These are phyloP conservation scores for Corythaeola cristata DNA, from an alignment of 2,113 vertebrate genomes.

Conservation along the genomic window DNA sequence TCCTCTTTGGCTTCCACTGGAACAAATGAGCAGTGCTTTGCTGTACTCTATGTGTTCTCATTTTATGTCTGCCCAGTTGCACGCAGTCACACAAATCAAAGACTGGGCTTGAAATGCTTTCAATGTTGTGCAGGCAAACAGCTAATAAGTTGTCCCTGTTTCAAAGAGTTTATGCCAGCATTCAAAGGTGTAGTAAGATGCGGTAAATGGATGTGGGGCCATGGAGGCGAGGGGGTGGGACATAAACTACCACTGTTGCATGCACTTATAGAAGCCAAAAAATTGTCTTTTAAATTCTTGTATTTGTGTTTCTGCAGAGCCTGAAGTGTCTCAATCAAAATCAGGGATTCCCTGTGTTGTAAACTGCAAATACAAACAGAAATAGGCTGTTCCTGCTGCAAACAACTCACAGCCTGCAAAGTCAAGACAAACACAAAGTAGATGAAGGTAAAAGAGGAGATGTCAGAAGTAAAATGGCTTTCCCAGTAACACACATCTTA, in stretches of 20 bases:
- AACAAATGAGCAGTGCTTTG: neutral
- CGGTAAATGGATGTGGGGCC: neutral
- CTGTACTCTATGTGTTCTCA: neutral
- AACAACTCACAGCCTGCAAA: neutral
- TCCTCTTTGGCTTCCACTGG: neutral
- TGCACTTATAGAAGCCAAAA: neutral
- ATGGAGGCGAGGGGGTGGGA: fast-evolving
- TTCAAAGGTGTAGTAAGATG: neutral
- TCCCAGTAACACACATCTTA: neutral
- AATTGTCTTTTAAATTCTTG: neutral
- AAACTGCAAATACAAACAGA: neutral
- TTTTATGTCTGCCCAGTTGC: neutral
- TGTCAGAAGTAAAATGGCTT: neutral
- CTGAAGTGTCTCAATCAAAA: neutral
- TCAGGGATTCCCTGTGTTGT: neutral
- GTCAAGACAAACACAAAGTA: neutral
- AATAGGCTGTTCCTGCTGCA: neutral
- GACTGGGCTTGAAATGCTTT: neutral
- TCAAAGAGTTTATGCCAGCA: neutral
- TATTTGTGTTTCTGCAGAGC: neutral
- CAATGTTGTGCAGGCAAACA: neutral
- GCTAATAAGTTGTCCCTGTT: neutral
- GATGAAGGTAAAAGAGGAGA: neutral
- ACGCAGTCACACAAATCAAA: neutral
- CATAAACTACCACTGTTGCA: neutral